These are phyloP conservation scores for Heliconius melpomene DNA, from an alignment of 1,140 invertebrate species.

Conservation along the genomic window DNA sequence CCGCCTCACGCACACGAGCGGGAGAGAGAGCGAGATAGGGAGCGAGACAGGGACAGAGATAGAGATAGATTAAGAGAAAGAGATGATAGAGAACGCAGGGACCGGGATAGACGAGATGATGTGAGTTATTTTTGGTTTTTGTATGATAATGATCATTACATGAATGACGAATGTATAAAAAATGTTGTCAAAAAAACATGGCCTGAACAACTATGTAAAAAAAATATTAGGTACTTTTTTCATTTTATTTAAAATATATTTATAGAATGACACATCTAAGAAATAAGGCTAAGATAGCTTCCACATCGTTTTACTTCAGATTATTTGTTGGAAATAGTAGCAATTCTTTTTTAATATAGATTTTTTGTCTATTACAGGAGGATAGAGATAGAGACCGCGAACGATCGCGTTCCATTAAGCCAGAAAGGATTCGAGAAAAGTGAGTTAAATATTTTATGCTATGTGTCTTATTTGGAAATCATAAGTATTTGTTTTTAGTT, in stretches of 20 bases:
- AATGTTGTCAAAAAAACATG: too few species aligned
- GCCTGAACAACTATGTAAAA: too few species aligned
- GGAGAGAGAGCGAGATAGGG: constrained; percentile 54
- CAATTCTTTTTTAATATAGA: background rate
- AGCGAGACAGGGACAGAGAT: constrained; percentile 55
- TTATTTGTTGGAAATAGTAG: too few species aligned
- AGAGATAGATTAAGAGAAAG: constrained; percentile 54
- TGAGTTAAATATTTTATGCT: constrained; percentile 45
- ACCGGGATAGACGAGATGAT: constrained; percentile 62
- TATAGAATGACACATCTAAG: too few species aligned
- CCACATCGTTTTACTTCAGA: too few species aligned
- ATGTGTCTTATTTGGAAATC: background rate
- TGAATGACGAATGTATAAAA: too few species aligned
- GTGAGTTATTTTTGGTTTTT: constrained; percentile 36
- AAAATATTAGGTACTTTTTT: too few species aligned
- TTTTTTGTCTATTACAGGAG: constrained; percentile 47
- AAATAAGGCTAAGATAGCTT: too few species aligned
- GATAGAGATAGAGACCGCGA: constrained; percentile 74
- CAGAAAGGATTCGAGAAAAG: constrained; percentile 74
- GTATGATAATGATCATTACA: too few species aligned
- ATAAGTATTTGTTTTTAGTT: too few species aligned
- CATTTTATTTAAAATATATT: too few species aligned
- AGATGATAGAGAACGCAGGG: constrained; percentile 60
- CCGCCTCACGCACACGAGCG: constrained; percentile 53
- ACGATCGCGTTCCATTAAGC: constrained; percentile 75